phyloP scores from a whole-genome alignment of 2,113 vertebrate species.

The Brachypteracias leptosomus region DNA sequence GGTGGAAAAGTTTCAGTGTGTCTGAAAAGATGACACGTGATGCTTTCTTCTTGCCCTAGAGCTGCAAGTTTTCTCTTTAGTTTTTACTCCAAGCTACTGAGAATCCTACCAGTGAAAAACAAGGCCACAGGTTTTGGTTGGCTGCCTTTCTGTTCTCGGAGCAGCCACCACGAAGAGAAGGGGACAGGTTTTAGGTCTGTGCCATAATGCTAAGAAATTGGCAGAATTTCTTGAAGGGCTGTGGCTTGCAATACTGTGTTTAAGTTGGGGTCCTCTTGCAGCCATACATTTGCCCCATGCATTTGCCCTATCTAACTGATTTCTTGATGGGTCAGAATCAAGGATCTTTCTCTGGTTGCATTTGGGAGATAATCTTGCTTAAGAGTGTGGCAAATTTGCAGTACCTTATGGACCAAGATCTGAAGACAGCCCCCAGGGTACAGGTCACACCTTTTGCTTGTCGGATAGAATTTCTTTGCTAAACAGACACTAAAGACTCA shows the following conservation, averaged over 20 bases:
- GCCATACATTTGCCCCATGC: background rate
- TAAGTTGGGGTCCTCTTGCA: background rate
- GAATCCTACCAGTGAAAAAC: background rate
- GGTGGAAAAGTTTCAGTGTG: background rate
- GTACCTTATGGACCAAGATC: background rate
- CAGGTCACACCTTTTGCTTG: background rate
- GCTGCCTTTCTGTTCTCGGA: background rate
- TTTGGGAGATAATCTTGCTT: background rate
- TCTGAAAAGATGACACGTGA: background rate
- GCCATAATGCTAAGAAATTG: background rate
- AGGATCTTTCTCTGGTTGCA: background rate
- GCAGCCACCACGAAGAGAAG: background rate
- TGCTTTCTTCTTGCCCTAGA: background rate
- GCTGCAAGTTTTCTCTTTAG: background rate
- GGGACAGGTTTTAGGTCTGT: background rate
- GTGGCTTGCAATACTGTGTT: background rate
- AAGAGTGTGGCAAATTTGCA: background rate
- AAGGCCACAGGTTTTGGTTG: background rate
- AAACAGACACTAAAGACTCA: background rate
- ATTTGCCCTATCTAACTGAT: background rate
- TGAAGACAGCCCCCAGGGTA: background rate
- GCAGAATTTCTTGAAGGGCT: background rate
- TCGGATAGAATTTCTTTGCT: background rate
- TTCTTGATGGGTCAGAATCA: background rate
- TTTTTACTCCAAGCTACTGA: background rate